Conservation (phyloP, 2,797 vertebrate genomes). For the Protosalanx chinensis region DNA sequence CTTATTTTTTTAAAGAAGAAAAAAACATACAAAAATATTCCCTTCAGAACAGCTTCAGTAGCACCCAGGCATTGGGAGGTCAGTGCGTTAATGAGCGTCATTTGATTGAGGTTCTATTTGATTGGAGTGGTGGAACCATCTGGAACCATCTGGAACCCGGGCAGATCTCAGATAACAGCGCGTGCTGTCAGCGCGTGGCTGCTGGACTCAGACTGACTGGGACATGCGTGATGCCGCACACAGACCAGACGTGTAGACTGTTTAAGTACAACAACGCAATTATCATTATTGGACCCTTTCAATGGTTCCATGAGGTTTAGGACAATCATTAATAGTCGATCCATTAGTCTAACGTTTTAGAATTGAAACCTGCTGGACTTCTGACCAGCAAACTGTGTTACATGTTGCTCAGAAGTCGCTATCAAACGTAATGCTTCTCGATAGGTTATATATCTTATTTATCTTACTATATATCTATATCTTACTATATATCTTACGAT, state of each 20-base stretch:
- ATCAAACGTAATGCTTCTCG: neutral
- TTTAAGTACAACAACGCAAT: neutral
- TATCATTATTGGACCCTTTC: too few relatives aligned
- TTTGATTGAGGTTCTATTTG: conserved; percentile 52
- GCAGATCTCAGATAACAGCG: conserved; percentile 62
- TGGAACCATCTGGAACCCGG: conserved; percentile 70
- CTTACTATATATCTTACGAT: too few relatives aligned
- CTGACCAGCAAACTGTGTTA: neutral
- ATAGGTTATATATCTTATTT: too few relatives aligned
- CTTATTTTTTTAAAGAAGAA: too few relatives aligned
- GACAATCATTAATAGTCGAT: neutral
- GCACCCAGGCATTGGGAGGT: neutral
- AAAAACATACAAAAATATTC: too few relatives aligned
- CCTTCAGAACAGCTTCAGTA: too few relatives aligned
- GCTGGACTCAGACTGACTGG: neutral
- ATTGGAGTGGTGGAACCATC: conserved; percentile 62
- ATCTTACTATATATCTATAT: too few relatives aligned
- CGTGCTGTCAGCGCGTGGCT: conserved; percentile 72
- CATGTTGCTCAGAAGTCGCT: conserved; percentile 3
- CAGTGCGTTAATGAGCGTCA: conserved; percentile 47
- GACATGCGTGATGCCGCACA: too few relatives aligned
- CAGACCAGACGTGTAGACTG: neutral
- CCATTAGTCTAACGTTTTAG: neutral
- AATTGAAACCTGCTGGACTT: neutral
- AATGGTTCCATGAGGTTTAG: too few relatives aligned